phyloP scores from a whole-genome alignment of 2,113 vertebrate species.

The Chaetura pelagica region DNA sequence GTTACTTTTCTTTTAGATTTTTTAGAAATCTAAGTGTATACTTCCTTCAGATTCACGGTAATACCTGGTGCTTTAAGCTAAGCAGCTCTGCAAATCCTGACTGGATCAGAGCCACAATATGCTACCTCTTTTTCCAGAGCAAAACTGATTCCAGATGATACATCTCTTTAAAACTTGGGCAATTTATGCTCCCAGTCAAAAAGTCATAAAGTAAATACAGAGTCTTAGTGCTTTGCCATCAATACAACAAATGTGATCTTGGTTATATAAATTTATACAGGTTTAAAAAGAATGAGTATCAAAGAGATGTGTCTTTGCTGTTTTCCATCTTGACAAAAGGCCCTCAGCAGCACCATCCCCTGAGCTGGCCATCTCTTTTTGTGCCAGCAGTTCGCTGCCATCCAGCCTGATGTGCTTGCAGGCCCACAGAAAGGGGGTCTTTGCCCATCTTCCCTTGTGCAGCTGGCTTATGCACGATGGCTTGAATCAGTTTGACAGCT shows the following conservation, averaged over 20 bases:
- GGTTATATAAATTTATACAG: constrained; percentile 51
- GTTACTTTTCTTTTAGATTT: background rate
- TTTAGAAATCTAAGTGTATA: background rate
- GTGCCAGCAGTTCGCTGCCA: background rate
- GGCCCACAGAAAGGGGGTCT: background rate
- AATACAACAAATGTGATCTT: constrained; percentile 17
- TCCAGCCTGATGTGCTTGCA: fast-evolving
- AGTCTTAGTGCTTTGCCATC: constrained; percentile 34
- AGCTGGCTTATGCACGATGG: background rate
- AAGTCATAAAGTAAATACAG: background rate
- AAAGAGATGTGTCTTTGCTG: background rate
- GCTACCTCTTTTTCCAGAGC: background rate
- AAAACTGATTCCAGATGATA: constrained; percentile 15
- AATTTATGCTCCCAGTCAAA: constrained; percentile 16
- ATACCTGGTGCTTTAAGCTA: background rate
- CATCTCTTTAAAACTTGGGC: constrained; percentile 23
- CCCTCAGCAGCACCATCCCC: background rate
- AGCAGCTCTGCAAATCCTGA: background rate
- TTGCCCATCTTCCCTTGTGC: background rate
- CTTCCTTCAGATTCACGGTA: background rate
- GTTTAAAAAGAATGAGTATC: background rate
- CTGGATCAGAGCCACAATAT: background rate
- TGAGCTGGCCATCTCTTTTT: background rate
- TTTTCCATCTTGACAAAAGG: background rate
- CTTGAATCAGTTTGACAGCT: background rate